These are phyloP conservation scores for Thumatha senex DNA, from an alignment of 2,888 invertebrate genomes.

Conservation along the genomic window DNA sequence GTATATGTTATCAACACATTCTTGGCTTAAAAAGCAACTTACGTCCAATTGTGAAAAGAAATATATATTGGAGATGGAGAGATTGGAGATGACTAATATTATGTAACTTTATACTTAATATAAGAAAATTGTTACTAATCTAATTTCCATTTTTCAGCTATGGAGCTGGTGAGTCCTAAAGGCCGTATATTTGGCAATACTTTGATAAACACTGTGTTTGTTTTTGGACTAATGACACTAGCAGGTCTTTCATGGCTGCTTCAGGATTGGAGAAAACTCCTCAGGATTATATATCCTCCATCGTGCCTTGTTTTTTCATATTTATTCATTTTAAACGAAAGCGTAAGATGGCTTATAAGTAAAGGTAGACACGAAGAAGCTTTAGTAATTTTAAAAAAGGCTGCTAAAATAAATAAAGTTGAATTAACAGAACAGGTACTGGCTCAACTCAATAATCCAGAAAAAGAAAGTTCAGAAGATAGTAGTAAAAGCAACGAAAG, in stretches of 20 bases:
- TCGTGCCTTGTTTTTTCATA: slow-evolving; percentile 86
- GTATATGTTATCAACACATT: no score
- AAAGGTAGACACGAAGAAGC: slow-evolving; percentile 87
- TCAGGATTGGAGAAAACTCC: slow-evolving; percentile 87
- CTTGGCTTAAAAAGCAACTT: no score
- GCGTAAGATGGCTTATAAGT: slow-evolving; percentile 89
- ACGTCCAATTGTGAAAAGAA: no score
- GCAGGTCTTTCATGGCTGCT: slow-evolving; percentile 87
- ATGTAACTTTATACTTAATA: no score
- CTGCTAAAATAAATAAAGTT: slow-evolving; percentile 86
- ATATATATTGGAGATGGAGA: no score
- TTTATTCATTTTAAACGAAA: slow-evolving; percentile 88
- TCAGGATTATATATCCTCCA: slow-evolving; percentile 88
- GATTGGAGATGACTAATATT: no score
- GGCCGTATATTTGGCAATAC: slow-evolving; percentile 90
- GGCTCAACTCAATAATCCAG: slow-evolving; percentile 57
- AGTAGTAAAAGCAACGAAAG: neutral
- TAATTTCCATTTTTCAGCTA: slow-evolving; percentile 74
- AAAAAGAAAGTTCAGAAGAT: slow-evolving; percentile 34
- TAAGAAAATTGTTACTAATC: no score
- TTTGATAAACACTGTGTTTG: slow-evolving; percentile 87
- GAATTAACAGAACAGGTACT: slow-evolving; percentile 70
- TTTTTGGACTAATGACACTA: slow-evolving; percentile 87
- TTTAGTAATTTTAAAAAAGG: slow-evolving; percentile 83
- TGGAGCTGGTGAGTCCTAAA: slow-evolving; percentile 91